Evolutionary conservation across 2,888 invertebrate genomes (phyloP).

Genomic region (Drosophila nigricruria): DNA sequence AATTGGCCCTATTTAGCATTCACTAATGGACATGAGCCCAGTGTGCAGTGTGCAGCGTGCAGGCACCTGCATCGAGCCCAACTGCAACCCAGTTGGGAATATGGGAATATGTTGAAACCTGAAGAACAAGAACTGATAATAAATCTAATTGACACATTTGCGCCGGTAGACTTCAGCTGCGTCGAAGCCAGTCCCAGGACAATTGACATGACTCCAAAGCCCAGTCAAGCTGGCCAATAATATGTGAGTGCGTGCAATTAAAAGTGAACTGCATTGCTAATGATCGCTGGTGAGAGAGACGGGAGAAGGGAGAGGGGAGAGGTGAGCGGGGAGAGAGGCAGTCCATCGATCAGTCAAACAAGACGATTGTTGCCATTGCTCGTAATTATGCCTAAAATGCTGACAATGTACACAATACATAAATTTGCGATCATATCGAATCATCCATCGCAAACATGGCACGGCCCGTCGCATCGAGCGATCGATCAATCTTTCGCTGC

Average conservation of each 20-base stretch:
- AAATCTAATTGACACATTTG: constrained; percentile 86
- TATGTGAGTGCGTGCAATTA: constrained; percentile 71
- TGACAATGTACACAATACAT: constrained; percentile 76
- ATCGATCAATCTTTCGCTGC: constrained; percentile 61
- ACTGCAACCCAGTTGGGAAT: constrained; percentile 54
- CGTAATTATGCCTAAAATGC: constrained; percentile 72
- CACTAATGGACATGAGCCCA: constrained; percentile 74
- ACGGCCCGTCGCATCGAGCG: constrained; percentile 26
- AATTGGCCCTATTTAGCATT: constrained; percentile 78
- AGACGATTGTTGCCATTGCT: constrained; percentile 47
- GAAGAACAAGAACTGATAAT: constrained; percentile 81
- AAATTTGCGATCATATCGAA: constrained; percentile 80
- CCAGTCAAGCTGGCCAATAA: constrained; percentile 49
- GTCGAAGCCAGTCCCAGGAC: constrained; percentile 46
- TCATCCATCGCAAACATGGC: constrained; percentile 60
- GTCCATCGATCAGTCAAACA: constrained; percentile 49
- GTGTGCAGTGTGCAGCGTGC: constrained; percentile 44
- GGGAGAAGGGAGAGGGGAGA: background rate
- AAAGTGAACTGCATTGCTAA: constrained; percentile 70
- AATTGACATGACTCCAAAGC: constrained; percentile 57
- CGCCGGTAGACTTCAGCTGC: constrained; percentile 58
- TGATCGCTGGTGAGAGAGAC: constrained; percentile 32
- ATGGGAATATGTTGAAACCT: constrained; percentile 24
- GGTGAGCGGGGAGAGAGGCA: constrained; percentile 14
- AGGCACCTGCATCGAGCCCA: constrained; percentile 48